A percentile compares a stretch with the other conserved stretches of the same genome.
These are phyloP conservation scores for Acanthisitta chloris DNA, from an alignment of 2,113 vertebrate genomes.

Conservation along the genomic window DNA sequence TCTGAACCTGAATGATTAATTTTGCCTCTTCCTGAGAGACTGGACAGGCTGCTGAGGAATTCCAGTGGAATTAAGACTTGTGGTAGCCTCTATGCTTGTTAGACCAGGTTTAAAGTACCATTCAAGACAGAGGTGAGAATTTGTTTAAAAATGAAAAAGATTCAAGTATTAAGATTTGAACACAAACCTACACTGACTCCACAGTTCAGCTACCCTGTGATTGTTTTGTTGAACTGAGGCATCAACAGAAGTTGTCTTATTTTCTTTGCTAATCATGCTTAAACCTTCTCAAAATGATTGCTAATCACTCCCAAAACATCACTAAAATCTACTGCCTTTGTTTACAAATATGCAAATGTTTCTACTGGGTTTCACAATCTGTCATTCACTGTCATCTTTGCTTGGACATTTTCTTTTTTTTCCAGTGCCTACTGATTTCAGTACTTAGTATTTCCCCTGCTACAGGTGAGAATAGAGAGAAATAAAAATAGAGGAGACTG, in stretches of 20 bases:
- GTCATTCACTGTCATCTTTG: neutral
- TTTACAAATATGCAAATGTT: neutral
- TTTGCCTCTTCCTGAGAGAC: neutral
- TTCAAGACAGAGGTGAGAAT: neutral
- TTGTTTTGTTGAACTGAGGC: neutral
- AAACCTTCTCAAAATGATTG: neutral
- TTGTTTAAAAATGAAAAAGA: neutral
- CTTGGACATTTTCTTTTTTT: neutral
- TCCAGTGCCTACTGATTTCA: neutral
- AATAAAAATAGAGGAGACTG: neutral
- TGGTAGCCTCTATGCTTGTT: rapidly evolving
- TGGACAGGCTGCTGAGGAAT: neutral
- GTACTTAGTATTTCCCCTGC: neutral
- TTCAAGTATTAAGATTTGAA: neutral
- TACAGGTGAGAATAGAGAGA: neutral
- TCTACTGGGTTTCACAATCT: neutral
- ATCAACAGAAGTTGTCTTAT: neutral
- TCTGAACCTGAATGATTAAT: neutral
- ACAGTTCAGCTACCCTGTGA: neutral
- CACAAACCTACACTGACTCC: neutral
- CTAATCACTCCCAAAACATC: neutral
- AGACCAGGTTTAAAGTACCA: neutral
- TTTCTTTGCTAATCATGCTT: neutral
- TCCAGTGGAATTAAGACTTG: neutral
- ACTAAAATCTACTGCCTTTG: neutral